Percentiles rank a stretch among this genome's conserved stretches.
phyloP scores from a whole-genome alignment of 2,113 vertebrate genomes.

The Rhinoptilus africanus region DNA sequence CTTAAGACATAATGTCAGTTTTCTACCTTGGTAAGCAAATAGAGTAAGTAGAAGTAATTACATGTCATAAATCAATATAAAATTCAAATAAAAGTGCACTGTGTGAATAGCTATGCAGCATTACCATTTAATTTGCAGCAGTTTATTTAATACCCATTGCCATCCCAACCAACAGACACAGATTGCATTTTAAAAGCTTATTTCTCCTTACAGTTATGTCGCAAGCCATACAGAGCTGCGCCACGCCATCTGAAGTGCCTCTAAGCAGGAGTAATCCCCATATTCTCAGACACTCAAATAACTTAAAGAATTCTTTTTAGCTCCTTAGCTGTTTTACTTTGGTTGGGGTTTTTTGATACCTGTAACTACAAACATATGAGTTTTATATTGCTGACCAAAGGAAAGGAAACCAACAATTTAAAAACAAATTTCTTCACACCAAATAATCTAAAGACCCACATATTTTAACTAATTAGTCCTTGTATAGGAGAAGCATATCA shows the following conservation, averaged over 20 bases:
- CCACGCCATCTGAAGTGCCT: accelerated
- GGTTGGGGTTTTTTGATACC: background rate
- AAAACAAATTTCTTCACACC: background rate
- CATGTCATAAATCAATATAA: accelerated
- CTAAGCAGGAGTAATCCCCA: background rate
- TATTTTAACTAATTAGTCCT: background rate
- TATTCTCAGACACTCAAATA: background rate
- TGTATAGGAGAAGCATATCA: background rate
- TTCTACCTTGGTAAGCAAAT: background rate
- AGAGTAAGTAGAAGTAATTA: background rate
- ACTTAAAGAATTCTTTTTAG: background rate
- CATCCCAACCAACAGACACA: background rate
- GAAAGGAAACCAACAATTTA: background rate
- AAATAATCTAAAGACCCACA: background rate
- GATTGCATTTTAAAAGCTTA: background rate
- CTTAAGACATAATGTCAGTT: background rate
- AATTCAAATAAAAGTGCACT: background rate
- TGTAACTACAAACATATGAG: background rate
- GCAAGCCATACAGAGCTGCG: background rate
- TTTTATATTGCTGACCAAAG: background rate
- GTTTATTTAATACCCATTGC: background rate
- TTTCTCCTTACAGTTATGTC: background rate
- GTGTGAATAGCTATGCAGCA: background rate
- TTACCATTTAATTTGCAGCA: background rate
- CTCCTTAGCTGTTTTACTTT: background rate